phyloP scores from a whole-genome alignment of 2,888 invertebrate species.

The Drosophila yooni region DNA sequence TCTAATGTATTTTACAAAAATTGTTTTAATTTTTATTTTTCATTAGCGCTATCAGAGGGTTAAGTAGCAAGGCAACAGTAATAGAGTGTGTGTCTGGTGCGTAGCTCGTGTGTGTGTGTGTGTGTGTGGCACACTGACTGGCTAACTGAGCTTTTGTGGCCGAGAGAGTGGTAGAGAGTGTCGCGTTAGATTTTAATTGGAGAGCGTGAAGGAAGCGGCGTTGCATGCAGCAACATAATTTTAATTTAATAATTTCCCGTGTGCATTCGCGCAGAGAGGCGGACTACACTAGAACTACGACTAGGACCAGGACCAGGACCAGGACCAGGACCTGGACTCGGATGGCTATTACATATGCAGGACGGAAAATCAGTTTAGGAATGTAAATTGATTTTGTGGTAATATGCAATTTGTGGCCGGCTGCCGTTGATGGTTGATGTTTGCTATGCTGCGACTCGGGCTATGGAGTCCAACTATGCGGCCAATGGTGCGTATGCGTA shows the following conservation, averaged over 20 bases:
- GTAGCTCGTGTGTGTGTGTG: neutral
- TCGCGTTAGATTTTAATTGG: constrained; percentile 66
- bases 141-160: constrained; percentile 7
- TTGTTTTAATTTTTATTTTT: neutral
- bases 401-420: constrained; percentile 71
- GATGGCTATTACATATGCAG: constrained; percentile 56
- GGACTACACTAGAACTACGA: neutral
- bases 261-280: constrained; percentile 44
- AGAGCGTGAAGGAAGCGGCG: constrained; percentile 56
- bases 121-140: neutral
- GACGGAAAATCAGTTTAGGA: constrained; percentile 76
- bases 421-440: constrained; percentile 10
- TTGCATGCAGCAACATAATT: constrained; percentile 74
- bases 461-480: constrained; percentile 37
- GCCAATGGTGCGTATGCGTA: constrained; percentile 73
- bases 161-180: constrained; percentile 34
- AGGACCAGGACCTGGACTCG: neutral
- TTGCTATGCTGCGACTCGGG: neutral
- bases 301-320: neutral
- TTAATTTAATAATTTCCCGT: constrained; percentile 78
- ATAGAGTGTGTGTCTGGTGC: constrained; percentile 4
- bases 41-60: constrained; percentile 23
- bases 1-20: no score
- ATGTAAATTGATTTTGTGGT: constrained; percentile 79
- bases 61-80: constrained; percentile 16